Base-by-base conservation (phyloP, 2,113 vertebrate species). In the Neogobius melanostomus region DNA sequence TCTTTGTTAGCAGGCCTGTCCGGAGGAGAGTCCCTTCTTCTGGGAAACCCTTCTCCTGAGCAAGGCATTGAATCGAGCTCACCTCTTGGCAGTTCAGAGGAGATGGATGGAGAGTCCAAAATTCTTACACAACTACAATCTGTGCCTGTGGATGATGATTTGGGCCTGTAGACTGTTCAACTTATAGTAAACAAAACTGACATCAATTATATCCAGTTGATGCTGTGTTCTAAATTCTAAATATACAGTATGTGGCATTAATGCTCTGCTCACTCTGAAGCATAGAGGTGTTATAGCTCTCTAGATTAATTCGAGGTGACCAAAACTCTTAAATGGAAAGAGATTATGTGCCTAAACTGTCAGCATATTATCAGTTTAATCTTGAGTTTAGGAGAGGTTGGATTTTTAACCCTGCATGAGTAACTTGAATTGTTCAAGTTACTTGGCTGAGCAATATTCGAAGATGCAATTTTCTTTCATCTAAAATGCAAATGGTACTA, bases 101-200 rank as follows among this genome's bases (percentile, higher is more conserved):
- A 91, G 36, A 91, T 94, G 16, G 91, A 93, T 2, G 91, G 89
- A 17, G 91, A 93, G 61, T 75, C 90, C 8, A 94, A 95, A 85
- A 95, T 96, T 66, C 94, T 96, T 17, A 95, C 95, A 3, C 95
- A 96, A 84, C 92, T 96, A 4, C 95, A 95, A 90, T 95, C 95
- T 0, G 95, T 96, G 72, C 95, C 95, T 10, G 95, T 96, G 66
- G 95, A 95, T 21, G 95, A 95, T 16, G 92, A 94, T 15, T 71
- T 94, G 60, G 92, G 90, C 59, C 85, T 94, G 80, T 94, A 92
- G 88, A 75, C 49, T 6, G 4, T 76, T 67, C 44, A 16, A 12
- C 3, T 11, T 60, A 69, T 48, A 45, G 14, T 64, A 64, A 72
- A 51, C 21, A 21, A 67, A 72, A 70, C 57, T 0, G 0, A 59